These are phyloP conservation scores for Agrenia bidenticulata DNA, from an alignment of 2,888 invertebrate species.

Conservation along the genomic window DNA sequence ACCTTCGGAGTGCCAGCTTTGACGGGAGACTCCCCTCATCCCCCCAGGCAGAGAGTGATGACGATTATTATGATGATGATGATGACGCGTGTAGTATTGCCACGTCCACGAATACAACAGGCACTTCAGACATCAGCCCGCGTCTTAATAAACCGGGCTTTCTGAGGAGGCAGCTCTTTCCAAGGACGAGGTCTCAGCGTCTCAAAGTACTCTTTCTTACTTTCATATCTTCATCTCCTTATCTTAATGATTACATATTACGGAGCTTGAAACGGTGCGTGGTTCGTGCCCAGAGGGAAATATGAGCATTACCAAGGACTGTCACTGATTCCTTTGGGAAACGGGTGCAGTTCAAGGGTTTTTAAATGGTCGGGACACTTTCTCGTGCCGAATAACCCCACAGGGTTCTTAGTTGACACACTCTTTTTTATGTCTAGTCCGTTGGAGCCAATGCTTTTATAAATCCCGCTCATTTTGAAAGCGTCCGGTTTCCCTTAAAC, in stretches of 20 bases:
- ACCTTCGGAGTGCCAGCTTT: slow-evolving; percentile 47
- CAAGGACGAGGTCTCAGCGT: slow-evolving; percentile 36
- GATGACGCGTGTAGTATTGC: slow-evolving; percentile 41
- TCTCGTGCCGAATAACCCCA: too few relatives aligned
- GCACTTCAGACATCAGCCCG: slow-evolving; percentile 27
- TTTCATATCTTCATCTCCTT: slow-evolving; percentile 4
- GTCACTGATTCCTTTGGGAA: too few relatives aligned
- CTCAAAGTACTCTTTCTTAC: slow-evolving; percentile 28
- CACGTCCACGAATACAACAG: slow-evolving; percentile 27
- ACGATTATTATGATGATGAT: slow-evolving; percentile 30
- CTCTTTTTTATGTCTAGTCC: too few relatives aligned
- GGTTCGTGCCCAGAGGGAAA: too few relatives aligned
- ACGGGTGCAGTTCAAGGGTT: too few relatives aligned
- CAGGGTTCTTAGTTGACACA: too few relatives aligned
- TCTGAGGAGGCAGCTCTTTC: slow-evolving; percentile 31
- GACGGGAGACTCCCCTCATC: slow-evolving; percentile 41
- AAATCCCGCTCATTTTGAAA: too few relatives aligned
- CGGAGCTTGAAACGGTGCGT: too few relatives aligned
- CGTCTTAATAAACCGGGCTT: slow-evolving; percentile 19
- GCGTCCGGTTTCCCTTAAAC: too few relatives aligned
- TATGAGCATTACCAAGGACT: too few relatives aligned
- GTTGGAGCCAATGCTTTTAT: too few relatives aligned
- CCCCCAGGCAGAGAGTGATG: slow-evolving; percentile 3
- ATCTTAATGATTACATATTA: neutral
- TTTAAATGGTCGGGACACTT: too few relatives aligned